Evolutionary conservation across 2,797 vertebrate genomes (phyloP).

Genomic region (Epinephelus awoara): DNA sequence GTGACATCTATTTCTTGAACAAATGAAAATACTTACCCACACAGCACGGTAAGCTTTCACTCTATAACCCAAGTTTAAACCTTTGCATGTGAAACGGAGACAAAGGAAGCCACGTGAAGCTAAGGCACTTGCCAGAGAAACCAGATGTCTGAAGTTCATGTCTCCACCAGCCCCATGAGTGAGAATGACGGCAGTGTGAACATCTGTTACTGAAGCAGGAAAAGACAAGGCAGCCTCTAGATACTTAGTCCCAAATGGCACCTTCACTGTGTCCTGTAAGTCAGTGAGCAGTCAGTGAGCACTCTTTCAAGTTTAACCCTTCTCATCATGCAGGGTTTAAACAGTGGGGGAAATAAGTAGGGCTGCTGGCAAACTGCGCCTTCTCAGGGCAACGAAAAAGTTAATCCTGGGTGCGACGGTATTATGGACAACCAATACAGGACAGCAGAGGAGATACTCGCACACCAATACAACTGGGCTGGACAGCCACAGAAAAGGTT

Average conservation of each 20-base stretch:
- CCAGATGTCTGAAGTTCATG: constrained; percentile 91
- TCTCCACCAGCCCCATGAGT: constrained; percentile 96
- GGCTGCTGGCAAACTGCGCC: too few relatives aligned
- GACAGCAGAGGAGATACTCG: too few relatives aligned
- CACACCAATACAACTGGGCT: too few relatives aligned
- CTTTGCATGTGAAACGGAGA: constrained; percentile 95
- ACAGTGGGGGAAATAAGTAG: background rate
- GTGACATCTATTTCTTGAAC: background rate
- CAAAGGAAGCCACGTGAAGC: constrained; percentile 87
- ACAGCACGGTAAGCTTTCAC: constrained; percentile 90
- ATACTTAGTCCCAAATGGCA: constrained; percentile 89
- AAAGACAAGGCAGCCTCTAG: constrained; percentile 88
- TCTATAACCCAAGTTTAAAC: constrained; percentile 90
- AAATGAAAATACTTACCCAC: constrained; percentile 83
- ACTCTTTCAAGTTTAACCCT: background rate
- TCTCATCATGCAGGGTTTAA: background rate
- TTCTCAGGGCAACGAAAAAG: too few relatives aligned
- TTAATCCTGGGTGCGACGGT: too few relatives aligned
- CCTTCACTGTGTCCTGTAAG: constrained; percentile 88
- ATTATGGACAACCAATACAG: too few relatives aligned
- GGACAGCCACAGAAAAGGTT: too few relatives aligned
- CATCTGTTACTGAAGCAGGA: constrained; percentile 71
- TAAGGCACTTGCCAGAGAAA: constrained; percentile 86
- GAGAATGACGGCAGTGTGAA: constrained; percentile 86
- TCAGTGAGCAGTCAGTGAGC: background rate